Conservation (phyloP, 2,888 invertebrate genomes). For the Bellardia bayeri region DNA sequence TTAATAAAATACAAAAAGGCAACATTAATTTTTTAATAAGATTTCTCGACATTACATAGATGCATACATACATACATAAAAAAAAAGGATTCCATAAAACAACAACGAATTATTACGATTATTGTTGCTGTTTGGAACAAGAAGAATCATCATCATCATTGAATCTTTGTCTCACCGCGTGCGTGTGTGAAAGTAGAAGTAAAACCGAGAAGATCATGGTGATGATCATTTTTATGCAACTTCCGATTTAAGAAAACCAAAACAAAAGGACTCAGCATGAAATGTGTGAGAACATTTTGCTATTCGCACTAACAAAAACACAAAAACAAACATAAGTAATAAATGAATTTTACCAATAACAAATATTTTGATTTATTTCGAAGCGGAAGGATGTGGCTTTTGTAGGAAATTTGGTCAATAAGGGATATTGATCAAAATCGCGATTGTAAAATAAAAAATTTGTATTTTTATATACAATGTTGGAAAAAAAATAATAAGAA, state of each 20-base stretch:
- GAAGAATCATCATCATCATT: constrained; percentile 14
- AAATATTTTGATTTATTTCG: neutral
- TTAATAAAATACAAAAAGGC: constrained; percentile 77
- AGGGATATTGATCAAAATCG: neutral
- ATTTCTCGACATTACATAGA: constrained; percentile 51
- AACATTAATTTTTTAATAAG: constrained; percentile 80
- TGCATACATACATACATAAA: constrained; percentile 7
- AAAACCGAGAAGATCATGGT: constrained; percentile 54
- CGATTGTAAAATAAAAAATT: neutral
- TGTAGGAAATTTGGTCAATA: constrained; percentile 10
- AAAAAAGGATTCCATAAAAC: constrained; percentile 52
- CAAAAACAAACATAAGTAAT: neutral
- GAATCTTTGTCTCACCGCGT: constrained; percentile 16
- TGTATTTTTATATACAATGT: too few species aligned
- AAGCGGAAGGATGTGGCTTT: constrained; percentile 61
- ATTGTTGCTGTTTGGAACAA: constrained; percentile 49
- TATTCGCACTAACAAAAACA: constrained; percentile 73
- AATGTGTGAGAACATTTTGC: constrained; percentile 84
- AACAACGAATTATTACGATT: constrained; percentile 43
- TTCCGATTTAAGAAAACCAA: constrained; percentile 61
- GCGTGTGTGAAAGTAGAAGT: constrained; percentile 43
- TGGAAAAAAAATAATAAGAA: too few species aligned
- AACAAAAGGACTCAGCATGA: constrained; percentile 76
- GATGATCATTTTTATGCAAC: constrained; percentile 67
- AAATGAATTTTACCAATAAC: neutral